Percentiles rank a stretch among this genome's conserved stretches.
These are phyloP conservation scores for Cheilosia vulpina DNA, from an alignment of 2,888 invertebrate species.

Conservation along the genomic window DNA sequence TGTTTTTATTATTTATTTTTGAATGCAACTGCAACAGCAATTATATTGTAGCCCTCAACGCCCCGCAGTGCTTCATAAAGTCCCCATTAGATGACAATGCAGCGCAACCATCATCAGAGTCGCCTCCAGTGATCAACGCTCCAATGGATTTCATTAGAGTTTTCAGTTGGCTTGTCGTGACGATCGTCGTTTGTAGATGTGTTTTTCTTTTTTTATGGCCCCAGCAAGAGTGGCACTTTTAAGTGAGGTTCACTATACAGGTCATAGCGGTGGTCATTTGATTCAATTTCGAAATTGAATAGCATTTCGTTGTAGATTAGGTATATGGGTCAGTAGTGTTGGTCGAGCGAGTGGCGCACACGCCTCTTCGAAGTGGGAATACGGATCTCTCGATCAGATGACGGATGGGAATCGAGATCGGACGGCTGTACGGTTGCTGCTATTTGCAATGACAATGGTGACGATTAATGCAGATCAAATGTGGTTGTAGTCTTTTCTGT, in stretches of 20 bases:
- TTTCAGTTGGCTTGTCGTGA: slow-evolving; percentile 64
- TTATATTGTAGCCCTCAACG: slow-evolving; percentile 28
- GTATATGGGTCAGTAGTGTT: slow-evolving; percentile 60
- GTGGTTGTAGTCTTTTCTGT: neutral
- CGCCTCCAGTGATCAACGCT: slow-evolving; percentile 49
- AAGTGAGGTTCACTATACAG: slow-evolving; percentile 46
- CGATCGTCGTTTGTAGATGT: slow-evolving; percentile 45
- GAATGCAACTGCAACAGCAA: slow-evolving; percentile 32
- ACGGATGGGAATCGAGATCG: slow-evolving; percentile 27
- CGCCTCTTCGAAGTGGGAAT: slow-evolving; percentile 29
- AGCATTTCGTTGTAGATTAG: slow-evolving; percentile 29
- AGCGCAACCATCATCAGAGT: slow-evolving; percentile 24
- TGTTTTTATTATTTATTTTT: slow-evolving; percentile 1
- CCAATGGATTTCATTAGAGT: slow-evolving; percentile 52
- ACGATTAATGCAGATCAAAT: slow-evolving; percentile 26
- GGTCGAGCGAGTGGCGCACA: slow-evolving; percentile 14
- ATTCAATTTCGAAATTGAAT: slow-evolving; percentile 61
- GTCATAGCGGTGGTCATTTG: slow-evolving; percentile 65
- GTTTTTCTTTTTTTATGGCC: slow-evolving; percentile 9
- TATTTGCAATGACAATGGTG: slow-evolving; percentile 10
- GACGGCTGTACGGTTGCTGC: neutral
- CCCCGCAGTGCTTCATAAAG: neutral
- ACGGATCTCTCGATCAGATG: slow-evolving; percentile 42
- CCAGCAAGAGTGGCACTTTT: slow-evolving; percentile 38
- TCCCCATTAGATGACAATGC: slow-evolving; percentile 49